Percentiles rank a stretch among this genome's conserved stretches.
Conservation (phyloP, 30 jellyfish, hydroid and myxozoan genomes). For the Cassiopea andromeda region DNA sequence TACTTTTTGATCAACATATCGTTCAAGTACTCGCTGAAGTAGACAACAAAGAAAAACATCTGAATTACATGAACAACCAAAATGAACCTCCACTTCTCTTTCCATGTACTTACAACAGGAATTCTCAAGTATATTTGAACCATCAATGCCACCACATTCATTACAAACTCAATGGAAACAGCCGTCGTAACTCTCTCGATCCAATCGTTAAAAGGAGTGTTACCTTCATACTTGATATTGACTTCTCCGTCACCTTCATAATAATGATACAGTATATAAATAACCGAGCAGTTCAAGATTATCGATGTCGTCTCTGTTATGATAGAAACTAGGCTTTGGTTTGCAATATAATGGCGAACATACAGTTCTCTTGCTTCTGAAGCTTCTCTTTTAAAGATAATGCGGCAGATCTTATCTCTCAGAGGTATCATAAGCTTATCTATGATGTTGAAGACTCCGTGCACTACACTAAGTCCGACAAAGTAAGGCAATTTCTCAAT, state of each 20-base stretch:
- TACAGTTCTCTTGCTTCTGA: neutral
- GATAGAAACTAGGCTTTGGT: neutral
- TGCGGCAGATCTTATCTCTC: neutral
- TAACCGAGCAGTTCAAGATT: neutral
- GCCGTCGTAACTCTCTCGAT: neutral
- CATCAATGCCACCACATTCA: neutral
- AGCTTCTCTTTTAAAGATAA: neutral
- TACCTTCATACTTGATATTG: neutral
- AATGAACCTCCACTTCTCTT: neutral
- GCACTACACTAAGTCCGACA: neutral
- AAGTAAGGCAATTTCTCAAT: neutral
- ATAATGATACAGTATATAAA: neutral
- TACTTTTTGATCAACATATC: neutral
- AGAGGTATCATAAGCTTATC: neutral
- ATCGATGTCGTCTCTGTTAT: neutral
- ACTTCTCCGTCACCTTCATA: neutral
- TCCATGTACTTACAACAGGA: neutral
- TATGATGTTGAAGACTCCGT: neutral
- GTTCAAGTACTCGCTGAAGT: neutral
- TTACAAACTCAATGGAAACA: neutral
- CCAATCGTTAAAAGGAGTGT: neutral
- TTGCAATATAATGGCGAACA: neutral
- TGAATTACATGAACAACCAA: neutral
- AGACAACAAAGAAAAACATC: neutral
- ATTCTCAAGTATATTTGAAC: neutral